phyloP scores from a whole-genome alignment of 2,113 vertebrate genomes.

The Semnornis frantzii region DNA sequence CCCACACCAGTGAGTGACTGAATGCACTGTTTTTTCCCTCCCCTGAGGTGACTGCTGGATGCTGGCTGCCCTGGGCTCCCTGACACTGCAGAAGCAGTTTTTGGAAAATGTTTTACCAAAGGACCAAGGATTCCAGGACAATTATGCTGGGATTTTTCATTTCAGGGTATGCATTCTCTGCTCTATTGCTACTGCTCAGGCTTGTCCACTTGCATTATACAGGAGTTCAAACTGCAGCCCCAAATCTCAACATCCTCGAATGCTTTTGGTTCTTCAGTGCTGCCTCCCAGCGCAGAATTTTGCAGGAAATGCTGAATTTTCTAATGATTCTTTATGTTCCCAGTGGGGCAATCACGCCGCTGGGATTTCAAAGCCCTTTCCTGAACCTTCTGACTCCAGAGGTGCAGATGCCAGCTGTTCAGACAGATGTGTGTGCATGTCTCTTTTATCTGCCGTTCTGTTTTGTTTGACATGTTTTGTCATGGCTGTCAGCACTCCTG shows the following conservation, averaged over 20 bases:
- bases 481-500: not conserved
- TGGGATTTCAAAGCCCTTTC: not conserved
- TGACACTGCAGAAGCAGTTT: conserved; percentile 68
- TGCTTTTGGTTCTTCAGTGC: not conserved
- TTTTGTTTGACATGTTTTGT: not conserved
- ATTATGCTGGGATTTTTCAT: conserved; percentile 79
- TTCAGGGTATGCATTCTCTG: conserved; percentile 72
- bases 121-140: conserved; percentile 70
- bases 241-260: not conserved
- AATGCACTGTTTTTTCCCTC: not conserved
- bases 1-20: not conserved
- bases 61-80: conserved; percentile 76
- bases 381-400: not conserved
- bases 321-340: not conserved
- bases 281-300: not conserved
- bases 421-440: not conserved
- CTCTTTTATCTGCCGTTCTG: not conserved
- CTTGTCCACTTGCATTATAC: not conserved
- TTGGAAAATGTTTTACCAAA: conserved; percentile 71
- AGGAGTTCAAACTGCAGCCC: not conserved
- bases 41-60: conserved; percentile 80
- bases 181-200: not conserved
- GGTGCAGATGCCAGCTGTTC: not conserved
- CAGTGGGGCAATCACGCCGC: not conserved
- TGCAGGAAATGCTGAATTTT: not conserved